Base-by-base conservation (phyloP, 2,888 invertebrate genomes). In the Gandaritis pyraliata region DNA sequence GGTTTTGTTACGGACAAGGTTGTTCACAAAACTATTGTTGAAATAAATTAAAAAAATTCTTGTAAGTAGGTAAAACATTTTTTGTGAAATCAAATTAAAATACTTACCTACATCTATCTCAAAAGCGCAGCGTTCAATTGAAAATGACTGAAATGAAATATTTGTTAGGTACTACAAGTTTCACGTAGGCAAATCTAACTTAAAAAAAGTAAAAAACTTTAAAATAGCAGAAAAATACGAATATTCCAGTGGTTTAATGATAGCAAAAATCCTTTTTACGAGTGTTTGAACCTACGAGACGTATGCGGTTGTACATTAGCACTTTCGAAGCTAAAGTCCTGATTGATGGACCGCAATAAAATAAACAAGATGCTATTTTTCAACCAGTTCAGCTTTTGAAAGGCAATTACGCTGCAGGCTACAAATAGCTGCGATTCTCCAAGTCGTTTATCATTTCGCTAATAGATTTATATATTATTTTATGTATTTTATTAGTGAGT, bases 361-460 rank as follows among this genome's bases (percentile, higher is more conserved):
- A 79, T 75, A 82, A 84, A 82, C 76, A 79, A 75, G 73, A 68
- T 71, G 76, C 75, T 74, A 81, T 85, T 80, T 81, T 81, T 85
- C 82, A 80, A 78, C 71, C 69, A 56, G 70, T 72, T 68, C 73
- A 72, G 72, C 76, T 79, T 66, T 66, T 65, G 65, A 59, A 61
- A 77, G 73, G 71, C 79, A 76, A 78, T 80, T 81, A 80, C 69
- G 72, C 71, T 65, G 75, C 74, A 71, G 33, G 74, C 70, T 75
- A 78, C 77, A 80, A 79, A 77, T 80, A 75, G 72, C 73, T 52
- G 67, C 72, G 72, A 73, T 77, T 79, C 76, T 76, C 70, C 72
- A 66, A 70, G 70, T 71, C 72, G 70, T 78, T 77, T 71, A 66
- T 75, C 73, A 70, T 67, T 64, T 59, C 30, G 29, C 59, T 64